Base-by-base conservation (phyloP, 2,113 vertebrate genomes). In the Dissostichus mawsoni region DNA sequence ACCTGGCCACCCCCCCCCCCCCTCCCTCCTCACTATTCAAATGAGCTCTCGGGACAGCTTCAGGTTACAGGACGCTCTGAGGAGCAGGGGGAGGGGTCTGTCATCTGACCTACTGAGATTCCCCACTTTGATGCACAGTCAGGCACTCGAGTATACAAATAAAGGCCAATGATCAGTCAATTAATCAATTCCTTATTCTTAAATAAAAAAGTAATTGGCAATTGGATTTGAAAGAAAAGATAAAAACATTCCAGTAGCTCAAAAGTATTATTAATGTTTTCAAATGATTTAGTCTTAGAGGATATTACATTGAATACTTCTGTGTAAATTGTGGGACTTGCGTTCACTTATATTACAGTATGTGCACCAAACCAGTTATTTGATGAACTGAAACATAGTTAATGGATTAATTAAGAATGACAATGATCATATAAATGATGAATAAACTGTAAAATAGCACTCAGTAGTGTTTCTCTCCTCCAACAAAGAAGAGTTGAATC, bases 1-100 rank as follows among this genome's bases (percentile, higher is more conserved):
- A 41, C 3, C 76, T 36, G 36, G 5, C 25, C 25, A 29, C 69
- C 14, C 23, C 17, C n/a, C 59, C 72, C 25, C n/a, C n/a, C 69
- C 14, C 23, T 14, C n/a, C 59, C 73, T 20, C 29, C 8, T 85
- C 65, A 71, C 90, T 89, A 94, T 91, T 95, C 91, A 92, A 90
- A 92, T 84, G 76, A 83, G 84, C 41, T 74, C 74, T 18, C 55
- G 50, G 41, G 62, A 70, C 62, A 50, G 87, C 86, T 81, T 94
- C 81, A 45, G 59, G 84, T 94, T 93, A 77, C 92, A 74, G 48
- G 16, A 45, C 36, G 66, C 75, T 76, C 48, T 70, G 65, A 81
- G 85, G 68, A 69, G 63, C 41, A 56, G 74, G 61, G 23, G 82
- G 81, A 82, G 67, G 20, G 33, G 65, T 59, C 78, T 50, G 84